Conservation (phyloP, 2,888 invertebrate species). For the Drosophila ezoana region DNA sequence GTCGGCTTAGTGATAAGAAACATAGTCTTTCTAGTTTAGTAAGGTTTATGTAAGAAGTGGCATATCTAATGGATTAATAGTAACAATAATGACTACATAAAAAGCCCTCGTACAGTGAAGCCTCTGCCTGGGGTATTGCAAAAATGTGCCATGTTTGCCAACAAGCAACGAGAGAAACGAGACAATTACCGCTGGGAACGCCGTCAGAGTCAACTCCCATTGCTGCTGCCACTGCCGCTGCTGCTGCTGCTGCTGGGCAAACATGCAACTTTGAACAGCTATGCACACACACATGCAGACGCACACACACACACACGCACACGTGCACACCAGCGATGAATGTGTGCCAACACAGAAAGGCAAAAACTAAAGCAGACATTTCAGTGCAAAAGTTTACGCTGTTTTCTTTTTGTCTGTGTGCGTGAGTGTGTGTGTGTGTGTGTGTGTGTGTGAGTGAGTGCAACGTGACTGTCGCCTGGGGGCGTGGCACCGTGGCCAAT, state of each 20-base stretch:
- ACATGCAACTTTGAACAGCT: conserved; percentile 71
- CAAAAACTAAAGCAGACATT: conserved; percentile 69
- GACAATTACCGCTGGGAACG: conserved; percentile 78
- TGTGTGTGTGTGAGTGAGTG: conserved; percentile 27
- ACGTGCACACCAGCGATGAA: conserved; percentile 44
- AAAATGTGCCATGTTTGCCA: conserved; percentile 72
- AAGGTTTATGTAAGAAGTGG: too few species aligned
- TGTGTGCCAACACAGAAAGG: conserved; percentile 68
- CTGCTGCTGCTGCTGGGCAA: conserved; percentile 37
- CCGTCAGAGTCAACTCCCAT: conserved; percentile 32
- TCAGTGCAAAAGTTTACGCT: conserved; percentile 57
- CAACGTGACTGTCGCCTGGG: conserved; percentile 35
- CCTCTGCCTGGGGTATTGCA: conserved; percentile 38
- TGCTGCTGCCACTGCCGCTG: conserved; percentile 19
- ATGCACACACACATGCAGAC: conserved; percentile 42
- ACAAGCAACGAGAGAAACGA: conserved; percentile 76
- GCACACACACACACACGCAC: conserved; percentile 1
- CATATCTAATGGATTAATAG: background rate
- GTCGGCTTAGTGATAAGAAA: too few species aligned
- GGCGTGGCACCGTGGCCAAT: conserved; percentile 59
- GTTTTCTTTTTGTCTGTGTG: conserved; percentile 21
- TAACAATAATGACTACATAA: background rate
- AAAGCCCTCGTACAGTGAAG: conserved; percentile 38
- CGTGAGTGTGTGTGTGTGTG: conserved; percentile 15
- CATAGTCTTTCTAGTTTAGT: too few species aligned